Base-by-base conservation (phyloP, 2,797 vertebrate genomes). In the Enteromius thamalakanensis region DNA sequence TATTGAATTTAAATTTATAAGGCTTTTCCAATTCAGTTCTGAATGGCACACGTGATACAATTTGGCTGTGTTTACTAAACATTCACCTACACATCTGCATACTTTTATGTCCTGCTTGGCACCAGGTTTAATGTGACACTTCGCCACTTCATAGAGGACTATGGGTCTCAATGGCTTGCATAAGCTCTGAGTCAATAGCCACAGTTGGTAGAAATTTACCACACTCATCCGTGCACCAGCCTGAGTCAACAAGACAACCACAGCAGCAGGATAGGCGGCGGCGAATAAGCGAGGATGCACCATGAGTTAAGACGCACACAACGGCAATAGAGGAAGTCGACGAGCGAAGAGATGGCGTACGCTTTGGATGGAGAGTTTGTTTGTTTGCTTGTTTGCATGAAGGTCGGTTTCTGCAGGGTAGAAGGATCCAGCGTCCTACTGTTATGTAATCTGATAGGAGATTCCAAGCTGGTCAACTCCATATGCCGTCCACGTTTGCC, bases 361-460 rank as follows among this genome's bases (percentile, higher is more conserved):
- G 85, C 79, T 85, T 89, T 90, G 84, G 85, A 90, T 84, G 85
- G 85, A 85, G 72, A 87, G 78, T 90, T 87, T 89, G 89, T 82
- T 87, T 89, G 88, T 86, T 86, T 89, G 89, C 81, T 89, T 83
- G 85, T 85, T 83, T 86, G 81, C 80, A 83, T 89, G 88, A 90
- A 87, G 89, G 92, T 94, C 93, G 93, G 90, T 92, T 93, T 94
- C 87, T 75, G 87, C 90, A 87, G 90, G 91, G 91, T 88, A 53
- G 88, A 90, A 87, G 87, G 89, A 90, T 88, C 86, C 91, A 93
- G 93, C 87, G 89, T 94, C 91, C 93, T 92, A 91, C 91, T 93
- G 90, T 94, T 92, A 79, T 92, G 91, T 94, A 94, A 94, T 94
- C 91, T 94, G 93, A 95, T 92, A 91, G 93, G 92, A 93, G 92